A percentile compares a stretch with the other conserved stretches of the same genome.
Evolutionary conservation across 1,140 invertebrate species (phyloP).

Genomic region (Orius laevigatus): DNA sequence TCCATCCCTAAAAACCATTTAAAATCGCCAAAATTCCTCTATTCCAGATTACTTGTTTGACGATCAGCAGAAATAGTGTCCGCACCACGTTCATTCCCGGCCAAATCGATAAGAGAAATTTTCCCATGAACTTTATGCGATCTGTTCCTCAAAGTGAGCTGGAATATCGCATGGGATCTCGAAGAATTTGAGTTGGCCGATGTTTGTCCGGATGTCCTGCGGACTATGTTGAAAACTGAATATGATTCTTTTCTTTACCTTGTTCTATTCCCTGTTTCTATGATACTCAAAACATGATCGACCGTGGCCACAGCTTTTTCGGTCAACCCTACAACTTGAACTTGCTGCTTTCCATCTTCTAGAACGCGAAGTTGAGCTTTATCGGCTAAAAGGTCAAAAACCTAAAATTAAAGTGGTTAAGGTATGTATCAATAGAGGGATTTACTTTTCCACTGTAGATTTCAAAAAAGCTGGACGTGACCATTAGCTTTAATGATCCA

Average conservation of each 20-base stretch:
- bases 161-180: conserved; percentile 83
- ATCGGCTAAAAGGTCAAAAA: conserved; percentile 90
- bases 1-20: conserved; percentile 56
- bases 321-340: conserved; percentile 86
- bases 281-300: conserved; percentile 76
- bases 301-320: conserved; percentile 70
- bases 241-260: conserved; percentile 33
- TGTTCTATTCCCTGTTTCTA: conserved; percentile 63
- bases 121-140: conserved; percentile 72
- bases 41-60: conserved; percentile 73
- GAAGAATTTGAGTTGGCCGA: conserved; percentile 89
- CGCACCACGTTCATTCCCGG: conserved; percentile 93
- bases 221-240: conserved; percentile 26
- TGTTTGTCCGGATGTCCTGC: conserved; percentile 79
- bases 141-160: conserved; percentile 51
- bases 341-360: conserved; percentile 78
- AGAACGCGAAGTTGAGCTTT: conserved; percentile 88
- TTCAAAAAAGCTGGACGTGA: conserved; percentile 88
- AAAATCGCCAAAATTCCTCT: too few relatives aligned
- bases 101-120: conserved; percentile 97
- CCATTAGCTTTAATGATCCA: conserved; percentile 57
- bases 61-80: conserved; percentile 93
- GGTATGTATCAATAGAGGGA: too few relatives aligned
- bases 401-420: conserved; percentile 26
- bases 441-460: conserved; percentile 78